phyloP scores from a whole-genome alignment of 2,797 vertebrate species.

The Chaetodon trifasciatus region DNA sequence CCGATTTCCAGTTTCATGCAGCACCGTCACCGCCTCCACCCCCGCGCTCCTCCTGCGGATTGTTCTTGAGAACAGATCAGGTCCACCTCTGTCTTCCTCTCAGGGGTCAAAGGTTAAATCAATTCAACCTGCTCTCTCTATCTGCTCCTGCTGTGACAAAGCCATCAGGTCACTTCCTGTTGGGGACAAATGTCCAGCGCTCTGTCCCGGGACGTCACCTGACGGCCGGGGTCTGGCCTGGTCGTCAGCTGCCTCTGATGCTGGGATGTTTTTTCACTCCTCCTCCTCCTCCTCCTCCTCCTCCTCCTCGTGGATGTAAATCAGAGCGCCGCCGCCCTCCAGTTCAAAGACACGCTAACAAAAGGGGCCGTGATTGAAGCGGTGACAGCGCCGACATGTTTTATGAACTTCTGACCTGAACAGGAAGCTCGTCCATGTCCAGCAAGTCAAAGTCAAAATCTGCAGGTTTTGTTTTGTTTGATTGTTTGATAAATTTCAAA shows the following conservation, averaged over 20 bases:
- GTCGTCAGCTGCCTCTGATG: slow-evolving; percentile 62
- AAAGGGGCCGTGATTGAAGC: slow-evolving; percentile 56
- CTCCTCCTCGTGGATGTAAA: slow-evolving; percentile 44
- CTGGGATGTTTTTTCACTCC: slow-evolving; percentile 66
- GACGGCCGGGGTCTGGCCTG: slow-evolving; percentile 60
- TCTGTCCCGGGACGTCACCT: slow-evolving; percentile 32
- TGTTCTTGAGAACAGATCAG: slow-evolving; percentile 74
- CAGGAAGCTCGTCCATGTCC: slow-evolving; percentile 41
- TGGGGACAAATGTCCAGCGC: slow-evolving; percentile 73
- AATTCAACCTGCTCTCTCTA: slow-evolving; percentile 72
- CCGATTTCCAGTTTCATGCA: slow-evolving; percentile 9
- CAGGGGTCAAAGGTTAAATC: slow-evolving; percentile 74
- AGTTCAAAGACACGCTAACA: slow-evolving; percentile 53
- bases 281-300: slow-evolving; percentile 19
- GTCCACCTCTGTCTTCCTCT: slow-evolving; percentile 30
- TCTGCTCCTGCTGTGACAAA: slow-evolving; percentile 71
- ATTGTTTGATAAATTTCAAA: no score
- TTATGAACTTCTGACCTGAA: slow-evolving; percentile 45
- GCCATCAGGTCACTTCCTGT: slow-evolving; percentile 76
- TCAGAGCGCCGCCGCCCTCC: slow-evolving; percentile 32
- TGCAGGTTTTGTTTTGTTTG: no score
- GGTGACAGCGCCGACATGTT: slow-evolving; percentile 44
- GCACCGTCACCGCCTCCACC: background rate
- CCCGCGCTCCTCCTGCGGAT: background rate
- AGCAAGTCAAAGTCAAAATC: slow-evolving; percentile 8